These are phyloP conservation scores for Pseudobourletiella spinata DNA, from an alignment of 1,140 invertebrate genomes.

Conservation along the genomic window DNA sequence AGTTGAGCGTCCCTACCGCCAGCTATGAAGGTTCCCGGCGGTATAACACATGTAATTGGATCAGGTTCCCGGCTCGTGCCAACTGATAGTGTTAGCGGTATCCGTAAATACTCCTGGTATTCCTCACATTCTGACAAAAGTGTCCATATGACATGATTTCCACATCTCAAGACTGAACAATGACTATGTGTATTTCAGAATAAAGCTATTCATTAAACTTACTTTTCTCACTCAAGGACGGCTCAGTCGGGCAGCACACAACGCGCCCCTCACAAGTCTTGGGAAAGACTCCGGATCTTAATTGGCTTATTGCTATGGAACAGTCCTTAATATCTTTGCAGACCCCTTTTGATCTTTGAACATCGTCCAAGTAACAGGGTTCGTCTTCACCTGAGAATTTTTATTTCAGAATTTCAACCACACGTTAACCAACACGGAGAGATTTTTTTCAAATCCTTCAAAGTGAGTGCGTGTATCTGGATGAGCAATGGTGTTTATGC, in stretches of 20 bases:
- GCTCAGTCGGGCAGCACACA: conserved; percentile 28
- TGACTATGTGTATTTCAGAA: too few relatives aligned
- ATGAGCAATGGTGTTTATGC: not conserved
- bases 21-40: conserved; percentile 14
- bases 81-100: conserved; percentile 15
- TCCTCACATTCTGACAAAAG: conserved; percentile 25
- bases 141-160: conserved; percentile 15
- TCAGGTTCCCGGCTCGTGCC: not conserved
- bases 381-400: not conserved
- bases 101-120: conserved; percentile 15
- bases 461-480: not conserved
- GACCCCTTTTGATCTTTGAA: conserved; percentile 16
- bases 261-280: conserved; percentile 18
- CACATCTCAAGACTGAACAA: conserved; percentile 1
- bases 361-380: conserved; percentile 20
- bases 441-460: too few relatives aligned
- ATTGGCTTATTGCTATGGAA: conserved; percentile 4
- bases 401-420: not conserved
- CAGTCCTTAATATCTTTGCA: conserved; percentile 20
- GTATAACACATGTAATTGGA: conserved; percentile 8
- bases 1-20: conserved; percentile 20
- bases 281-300: conserved; percentile 8
- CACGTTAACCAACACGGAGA: too few relatives aligned
- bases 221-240: conserved; percentile 22
- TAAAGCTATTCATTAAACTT: not conserved